These are phyloP conservation scores for Cichlasoma orientale DNA, from an alignment of 2,797 vertebrate species.

Conservation along the genomic window DNA sequence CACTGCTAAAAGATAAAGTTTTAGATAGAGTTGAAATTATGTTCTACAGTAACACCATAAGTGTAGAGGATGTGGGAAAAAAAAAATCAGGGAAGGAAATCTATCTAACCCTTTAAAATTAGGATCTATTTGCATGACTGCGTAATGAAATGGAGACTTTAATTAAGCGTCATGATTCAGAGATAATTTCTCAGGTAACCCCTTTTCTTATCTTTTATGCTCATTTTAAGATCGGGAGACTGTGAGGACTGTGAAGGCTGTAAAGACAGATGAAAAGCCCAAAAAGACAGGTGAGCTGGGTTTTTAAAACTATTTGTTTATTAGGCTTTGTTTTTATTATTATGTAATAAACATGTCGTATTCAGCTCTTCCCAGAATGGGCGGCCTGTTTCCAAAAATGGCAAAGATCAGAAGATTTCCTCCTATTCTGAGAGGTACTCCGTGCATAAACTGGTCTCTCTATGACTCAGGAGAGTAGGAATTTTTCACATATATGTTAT, in stretches of 20 bases:
- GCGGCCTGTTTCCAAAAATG: slow-evolving; percentile 18
- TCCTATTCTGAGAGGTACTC: slow-evolving; percentile 50
- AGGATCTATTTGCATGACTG: background rate
- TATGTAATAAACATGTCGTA: background rate
- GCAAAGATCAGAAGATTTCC: slow-evolving; percentile 32
- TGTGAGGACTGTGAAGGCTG: slow-evolving; percentile 18
- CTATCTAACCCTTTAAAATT: background rate
- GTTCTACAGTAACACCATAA: background rate
- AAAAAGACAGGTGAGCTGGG: slow-evolving; percentile 38
- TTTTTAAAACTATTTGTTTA: rapidly evolving
- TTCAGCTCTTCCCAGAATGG: slow-evolving; percentile 66
- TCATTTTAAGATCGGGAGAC: slow-evolving; percentile 36
- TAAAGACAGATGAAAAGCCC: slow-evolving; percentile 30
- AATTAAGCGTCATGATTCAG: background rate
- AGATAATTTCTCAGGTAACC: background rate
- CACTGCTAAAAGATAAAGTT: background rate
- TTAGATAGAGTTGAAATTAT: background rate
- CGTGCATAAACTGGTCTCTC: background rate
- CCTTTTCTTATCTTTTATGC: background rate
- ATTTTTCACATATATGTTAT: background rate
- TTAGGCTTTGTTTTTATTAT: background rate
- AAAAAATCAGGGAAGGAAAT: background rate
- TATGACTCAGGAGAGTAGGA: background rate
- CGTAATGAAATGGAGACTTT: background rate
- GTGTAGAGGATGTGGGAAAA: background rate